These are phyloP conservation scores for Lagorchestes hirsutus DNA, from an alignment of 2,797 vertebrate genomes.

Conservation along the genomic window DNA sequence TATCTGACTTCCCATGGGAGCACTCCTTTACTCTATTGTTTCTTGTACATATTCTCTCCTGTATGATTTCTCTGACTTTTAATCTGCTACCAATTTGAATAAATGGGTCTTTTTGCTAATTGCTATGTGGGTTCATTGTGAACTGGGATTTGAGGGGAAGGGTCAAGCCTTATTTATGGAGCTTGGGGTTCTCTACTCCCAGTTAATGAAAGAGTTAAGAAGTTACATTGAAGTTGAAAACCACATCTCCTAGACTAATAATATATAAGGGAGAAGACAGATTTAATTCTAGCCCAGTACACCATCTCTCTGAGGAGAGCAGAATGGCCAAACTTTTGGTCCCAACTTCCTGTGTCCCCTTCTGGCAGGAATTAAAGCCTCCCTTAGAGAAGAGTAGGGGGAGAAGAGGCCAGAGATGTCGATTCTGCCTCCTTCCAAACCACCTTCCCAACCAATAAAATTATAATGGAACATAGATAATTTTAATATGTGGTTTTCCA, in stretches of 20 bases:
- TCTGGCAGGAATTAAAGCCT: background rate
- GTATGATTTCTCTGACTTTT: background rate
- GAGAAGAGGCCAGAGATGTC: background rate
- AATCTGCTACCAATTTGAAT: background rate
- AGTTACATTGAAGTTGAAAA: background rate
- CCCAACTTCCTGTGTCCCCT: background rate
- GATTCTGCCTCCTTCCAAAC: background rate
- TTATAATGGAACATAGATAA: background rate
- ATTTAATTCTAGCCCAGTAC: background rate
- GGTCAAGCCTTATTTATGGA: background rate
- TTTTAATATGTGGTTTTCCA: background rate
- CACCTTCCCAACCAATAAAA: background rate
- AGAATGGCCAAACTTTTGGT: background rate
- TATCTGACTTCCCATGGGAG: background rate
- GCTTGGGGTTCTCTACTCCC: background rate
- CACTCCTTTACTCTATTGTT: background rate
- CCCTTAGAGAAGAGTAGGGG: background rate
- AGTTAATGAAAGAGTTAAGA: background rate
- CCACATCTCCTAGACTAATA: background rate
- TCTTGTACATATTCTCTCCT: background rate
- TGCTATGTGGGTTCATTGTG: background rate
- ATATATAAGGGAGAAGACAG: background rate
- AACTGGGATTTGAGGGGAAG: background rate
- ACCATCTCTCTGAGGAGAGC: background rate
- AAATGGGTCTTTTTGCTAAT: background rate